Evolutionary conservation across 2,888 invertebrate species (phyloP), one percentile per base, ranked within the genome.

Genomic region (Himalopsyche anomala): DNA sequence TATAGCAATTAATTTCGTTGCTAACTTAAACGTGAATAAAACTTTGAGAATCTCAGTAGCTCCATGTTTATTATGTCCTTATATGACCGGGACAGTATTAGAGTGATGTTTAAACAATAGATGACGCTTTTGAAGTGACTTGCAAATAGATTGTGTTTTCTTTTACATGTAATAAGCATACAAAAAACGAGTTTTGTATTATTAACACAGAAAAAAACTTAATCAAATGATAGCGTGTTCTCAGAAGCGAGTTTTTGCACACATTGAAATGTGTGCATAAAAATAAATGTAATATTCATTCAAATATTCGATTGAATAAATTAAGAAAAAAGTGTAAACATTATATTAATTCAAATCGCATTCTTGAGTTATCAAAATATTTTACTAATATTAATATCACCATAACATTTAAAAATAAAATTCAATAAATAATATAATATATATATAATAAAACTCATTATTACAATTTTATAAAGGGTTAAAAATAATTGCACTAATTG

Each of bases 191-290:
- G 36, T 74, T 74, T 74, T 38, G 6, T 74, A 74, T 74, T 74
- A 74, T 74, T 9, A 74, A 19, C 15, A 19, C 11, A 19, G 3
- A 55, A n/a, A 74, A 74, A 74, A 74, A 74, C 69, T 36, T 36
- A 74, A 74, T 74, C 36, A 74, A 74, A 74, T 36, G 74, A 74
- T 74, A 12, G 38, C 74, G 74, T 74, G 74, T 74, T 74, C 74
- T 74, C 2, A 38, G 74, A 74, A 74, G 15, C 74, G 6, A 36
- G 36, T 74, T 74, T 74, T 74, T 74, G 28, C 36, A 36, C 74
- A 5, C 3, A 36, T 36, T 19, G 36, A 74, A 74, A 36, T 3
- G 12, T 51, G 38, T 12, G 74, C 12, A 74, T 36, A 12, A 3
- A 74, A 15, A 2, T 74, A 69, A 36, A 36, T 69, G 69, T 12